Percentiles rank a stretch among this genome's conserved stretches.
phyloP scores from a whole-genome alignment of 37 sponge, comb jelly and placozoan species.

The Spongilla lacustris region DNA sequence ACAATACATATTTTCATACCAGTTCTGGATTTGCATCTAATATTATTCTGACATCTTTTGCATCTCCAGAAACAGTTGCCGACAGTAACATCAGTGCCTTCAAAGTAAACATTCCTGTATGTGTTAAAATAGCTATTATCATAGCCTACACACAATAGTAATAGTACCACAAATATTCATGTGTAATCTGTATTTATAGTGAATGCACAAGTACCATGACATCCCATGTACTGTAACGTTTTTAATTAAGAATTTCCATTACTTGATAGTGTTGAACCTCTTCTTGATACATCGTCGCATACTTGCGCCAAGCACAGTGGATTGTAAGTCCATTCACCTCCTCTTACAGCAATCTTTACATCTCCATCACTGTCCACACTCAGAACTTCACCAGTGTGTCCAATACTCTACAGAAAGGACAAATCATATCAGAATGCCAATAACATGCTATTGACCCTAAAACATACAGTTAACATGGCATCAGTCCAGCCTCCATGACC shows the following conservation, averaged over 20 bases:
- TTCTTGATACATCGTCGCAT: neutral
- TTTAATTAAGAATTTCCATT: too few species aligned
- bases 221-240: too few species aligned
- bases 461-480: neutral
- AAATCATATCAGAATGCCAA: neutral
- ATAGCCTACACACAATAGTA: too few species aligned
- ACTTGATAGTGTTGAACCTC: neutral
- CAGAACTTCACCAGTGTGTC: neutral
- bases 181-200: too few species aligned
- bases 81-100: neutral
- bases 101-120: neutral
- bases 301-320: neutral
- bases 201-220: too few species aligned
- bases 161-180: too few species aligned
- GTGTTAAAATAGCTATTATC: too few species aligned
- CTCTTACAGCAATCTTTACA: neutral
- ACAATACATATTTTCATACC: too few species aligned
- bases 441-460: neutral
- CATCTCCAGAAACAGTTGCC: neutral
- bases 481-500: neutral
- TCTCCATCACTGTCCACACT: neutral
- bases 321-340: neutral
- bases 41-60: neutral
- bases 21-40: neutral
- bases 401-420: neutral